Conservation (phyloP, 2,113 vertebrate species). For the Rhagologus leucostigma region DNA sequence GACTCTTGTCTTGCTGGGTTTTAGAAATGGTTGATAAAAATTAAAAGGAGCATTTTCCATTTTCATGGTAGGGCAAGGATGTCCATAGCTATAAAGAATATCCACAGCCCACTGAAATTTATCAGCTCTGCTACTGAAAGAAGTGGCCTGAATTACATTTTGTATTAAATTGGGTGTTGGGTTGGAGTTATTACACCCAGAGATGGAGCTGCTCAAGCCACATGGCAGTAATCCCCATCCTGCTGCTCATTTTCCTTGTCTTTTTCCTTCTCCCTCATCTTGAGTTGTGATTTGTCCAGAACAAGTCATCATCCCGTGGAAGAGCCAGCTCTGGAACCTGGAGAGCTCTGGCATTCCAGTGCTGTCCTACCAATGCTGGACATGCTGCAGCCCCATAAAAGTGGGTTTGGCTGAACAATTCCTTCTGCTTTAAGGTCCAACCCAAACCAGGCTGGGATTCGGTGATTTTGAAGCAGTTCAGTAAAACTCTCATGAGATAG, state of each 20-base stretch:
- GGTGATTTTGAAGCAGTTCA: not conserved
- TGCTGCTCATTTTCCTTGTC: not conserved
- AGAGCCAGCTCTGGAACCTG: not conserved
- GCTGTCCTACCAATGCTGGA: not conserved
- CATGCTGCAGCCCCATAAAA: accelerated
- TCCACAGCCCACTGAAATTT: not conserved
- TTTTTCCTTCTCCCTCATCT: not conserved
- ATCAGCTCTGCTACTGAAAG: not conserved
- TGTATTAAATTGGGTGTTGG: not conserved
- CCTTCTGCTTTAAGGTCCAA: not conserved
- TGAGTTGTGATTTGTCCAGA: not conserved
- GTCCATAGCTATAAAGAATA: not conserved
- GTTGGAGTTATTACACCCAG: not conserved
- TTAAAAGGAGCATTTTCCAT: not conserved
- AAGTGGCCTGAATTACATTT: not conserved
- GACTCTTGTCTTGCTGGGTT: not conserved
- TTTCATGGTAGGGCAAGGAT: not conserved
- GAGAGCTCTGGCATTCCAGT: not conserved
- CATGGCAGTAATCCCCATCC: not conserved
- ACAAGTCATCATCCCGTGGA: not conserved
- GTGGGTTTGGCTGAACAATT: not conserved
- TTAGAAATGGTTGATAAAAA: not conserved
- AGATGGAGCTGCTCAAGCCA: not conserved
- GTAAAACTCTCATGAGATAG: not conserved
- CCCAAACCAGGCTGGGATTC: not conserved